Base-by-base conservation (phyloP, 1,140 invertebrate species). In the Lethocerus indicus region DNA sequence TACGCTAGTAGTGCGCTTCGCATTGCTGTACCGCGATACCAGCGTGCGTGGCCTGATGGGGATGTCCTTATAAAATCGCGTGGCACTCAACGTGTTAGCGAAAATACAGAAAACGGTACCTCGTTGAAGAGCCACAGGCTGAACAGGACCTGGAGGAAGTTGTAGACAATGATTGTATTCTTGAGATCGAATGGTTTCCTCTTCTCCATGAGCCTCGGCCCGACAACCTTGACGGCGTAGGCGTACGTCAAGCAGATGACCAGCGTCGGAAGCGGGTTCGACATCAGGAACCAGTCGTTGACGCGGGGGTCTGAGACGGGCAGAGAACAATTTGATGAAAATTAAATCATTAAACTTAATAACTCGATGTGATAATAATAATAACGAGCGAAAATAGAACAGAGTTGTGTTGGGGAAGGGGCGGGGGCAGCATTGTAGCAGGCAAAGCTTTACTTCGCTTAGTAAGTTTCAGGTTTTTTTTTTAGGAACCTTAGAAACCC, bases 141-240 rank as follows among this genome's bases (percentile, higher is more conserved):
- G 60, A 89, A 82, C 59, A 87, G 58, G 44, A 91, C 83, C 75
- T 91, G 83, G 55, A 81, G 71, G 49, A 83, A 69, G 70, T 94
- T 93, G 66, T 94, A 94, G 43, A 74, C 65, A 61, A 91, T 76
- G 55, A 92, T 71, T 24, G 82, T 67, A 53, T 77, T 74, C 56
- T 85, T 76, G 18, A 92, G 69, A 54, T 89, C 74, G 61, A 83
- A 81, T 3, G 88, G 81, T 67, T 86, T 79, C 56, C 87, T 73
- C 61, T 87, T 79, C 64, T 85, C 79, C 89, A 94, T 94, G 42
- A 82, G 65, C 59, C 76, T 76, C 40, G 86, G 87, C 12, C 88
- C 88, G 13, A 74, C 47, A 47, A 81, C 73, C 68, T 85, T 87
- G 47, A 87, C 83, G 54, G 81, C 58, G 60, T 81, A 80, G 23